These are phyloP conservation scores for Lomographa bimaculata DNA, from an alignment of 2,888 invertebrate species.

Conservation along the genomic window DNA sequence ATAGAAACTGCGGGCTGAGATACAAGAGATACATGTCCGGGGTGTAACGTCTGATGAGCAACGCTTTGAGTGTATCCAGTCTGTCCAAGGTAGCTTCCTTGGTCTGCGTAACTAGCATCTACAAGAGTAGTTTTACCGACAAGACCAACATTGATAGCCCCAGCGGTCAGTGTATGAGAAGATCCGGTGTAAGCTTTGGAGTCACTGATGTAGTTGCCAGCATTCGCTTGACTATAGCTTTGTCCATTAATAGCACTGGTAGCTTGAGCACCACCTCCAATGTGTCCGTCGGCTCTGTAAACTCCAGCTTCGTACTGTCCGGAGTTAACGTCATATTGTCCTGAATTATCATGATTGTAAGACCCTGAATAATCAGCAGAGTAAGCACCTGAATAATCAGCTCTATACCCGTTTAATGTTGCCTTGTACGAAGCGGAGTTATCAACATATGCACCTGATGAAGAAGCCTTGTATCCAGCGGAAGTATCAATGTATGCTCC, in stretches of 20 bases:
- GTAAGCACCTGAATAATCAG: constrained; percentile 41
- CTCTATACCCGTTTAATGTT: constrained; percentile 5
- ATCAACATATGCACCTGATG: constrained; percentile 24
- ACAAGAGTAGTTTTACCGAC: constrained; percentile 76
- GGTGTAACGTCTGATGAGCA: constrained; percentile 46
- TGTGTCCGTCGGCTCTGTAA: constrained; percentile 58
- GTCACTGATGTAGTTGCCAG: constrained; percentile 60
- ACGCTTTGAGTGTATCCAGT: constrained; percentile 43
- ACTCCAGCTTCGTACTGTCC: constrained; percentile 60
- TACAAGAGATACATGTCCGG: constrained; percentile 54
- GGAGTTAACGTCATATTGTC: constrained; percentile 52
- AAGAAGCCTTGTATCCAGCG: constrained; percentile 7
- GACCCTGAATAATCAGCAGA: constrained; percentile 49
- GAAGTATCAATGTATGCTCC: constrained; percentile 41
- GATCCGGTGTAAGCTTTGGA: constrained; percentile 61
- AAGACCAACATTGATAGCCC: constrained; percentile 74
- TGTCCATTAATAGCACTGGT: constrained; percentile 23
- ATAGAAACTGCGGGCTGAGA: constrained; percentile 68
- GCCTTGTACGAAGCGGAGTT: constrained; percentile 24
- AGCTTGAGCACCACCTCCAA: constrained; percentile 42
- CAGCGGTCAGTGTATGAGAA: constrained; percentile 71
- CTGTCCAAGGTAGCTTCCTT: constrained; percentile 47
- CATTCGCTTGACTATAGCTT: constrained; percentile 56
- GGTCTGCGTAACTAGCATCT: constrained; percentile 58
- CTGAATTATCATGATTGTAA: constrained; percentile 53